These are phyloP conservation scores for Agrilus planipennis DNA, from an alignment of 1,140 invertebrate genomes.

Conservation along the genomic window DNA sequence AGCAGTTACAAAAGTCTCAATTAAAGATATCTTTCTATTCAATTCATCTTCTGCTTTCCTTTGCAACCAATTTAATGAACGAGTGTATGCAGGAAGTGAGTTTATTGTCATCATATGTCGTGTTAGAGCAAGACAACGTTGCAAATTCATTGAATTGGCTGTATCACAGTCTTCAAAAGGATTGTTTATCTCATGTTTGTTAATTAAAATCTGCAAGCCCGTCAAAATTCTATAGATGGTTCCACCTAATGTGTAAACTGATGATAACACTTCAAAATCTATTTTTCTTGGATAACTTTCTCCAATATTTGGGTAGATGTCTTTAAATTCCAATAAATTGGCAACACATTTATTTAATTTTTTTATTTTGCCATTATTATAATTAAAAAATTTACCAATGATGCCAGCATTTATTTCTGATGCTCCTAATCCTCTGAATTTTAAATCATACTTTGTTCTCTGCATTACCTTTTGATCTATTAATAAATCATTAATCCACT, in stretches of 20 bases:
- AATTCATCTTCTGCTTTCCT: constrained; percentile 96
- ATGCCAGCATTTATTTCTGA: constrained; percentile 98
- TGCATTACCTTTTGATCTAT: constrained; percentile 84
- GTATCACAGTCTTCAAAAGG: constrained; percentile 96
- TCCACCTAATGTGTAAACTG: constrained; percentile 45
- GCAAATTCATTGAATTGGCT: constrained; percentile 95
- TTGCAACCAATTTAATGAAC: constrained; percentile 93
- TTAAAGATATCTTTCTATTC: constrained; percentile 79
- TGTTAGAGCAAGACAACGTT: constrained; percentile 85
- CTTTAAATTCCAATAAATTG: constrained; percentile 76
- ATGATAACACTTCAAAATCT: constrained; percentile 69
- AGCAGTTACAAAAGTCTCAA: constrained; percentile 87
- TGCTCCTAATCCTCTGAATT: constrained; percentile 95
- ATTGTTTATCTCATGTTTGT: constrained; percentile 93
- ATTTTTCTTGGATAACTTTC: constrained; percentile 96
- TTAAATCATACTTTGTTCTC: constrained; percentile 61
- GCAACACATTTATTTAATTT: constrained; percentile 73
- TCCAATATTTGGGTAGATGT: constrained; percentile 75
- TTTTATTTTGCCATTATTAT: constrained; percentile 74
- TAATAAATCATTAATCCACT: constrained; percentile 93
- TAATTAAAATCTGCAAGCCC: constrained; percentile 81
- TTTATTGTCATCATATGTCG: constrained; percentile 80
- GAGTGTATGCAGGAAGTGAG: constrained; percentile 73
- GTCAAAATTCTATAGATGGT: constrained; percentile 90
- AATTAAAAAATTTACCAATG: constrained; percentile 89